Evolutionary conservation across 2,888 invertebrate species (phyloP).

Genomic region (Tiliacea aurago): DNA sequence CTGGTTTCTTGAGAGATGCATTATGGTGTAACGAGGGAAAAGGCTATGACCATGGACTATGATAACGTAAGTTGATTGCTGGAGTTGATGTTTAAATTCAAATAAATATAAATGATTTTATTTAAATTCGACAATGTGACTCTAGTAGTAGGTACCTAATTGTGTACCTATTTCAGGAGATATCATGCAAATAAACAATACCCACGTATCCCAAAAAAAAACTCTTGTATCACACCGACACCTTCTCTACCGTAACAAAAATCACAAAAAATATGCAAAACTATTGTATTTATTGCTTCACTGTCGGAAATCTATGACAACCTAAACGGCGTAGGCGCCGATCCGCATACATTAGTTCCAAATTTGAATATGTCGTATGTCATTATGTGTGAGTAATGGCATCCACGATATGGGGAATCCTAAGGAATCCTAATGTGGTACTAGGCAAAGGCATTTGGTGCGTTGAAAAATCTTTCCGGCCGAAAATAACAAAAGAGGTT

Average conservation of each 20-base stretch:
- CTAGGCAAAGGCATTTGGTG: slow-evolving; percentile 7
- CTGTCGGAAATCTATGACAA: slow-evolving; percentile 59
- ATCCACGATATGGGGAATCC: slow-evolving; percentile 32
- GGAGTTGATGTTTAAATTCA: neutral
- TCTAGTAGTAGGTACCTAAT: too few relatives aligned
- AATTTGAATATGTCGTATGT: slow-evolving; percentile 42
- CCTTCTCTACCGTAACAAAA: neutral
- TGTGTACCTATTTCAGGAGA: neutral
- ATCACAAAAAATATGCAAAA: slow-evolving; percentile 45
- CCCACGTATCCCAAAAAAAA: neutral
- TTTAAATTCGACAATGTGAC: neutral
- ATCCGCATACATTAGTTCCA: slow-evolving; percentile 46
- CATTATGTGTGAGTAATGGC: slow-evolving; percentile 41
- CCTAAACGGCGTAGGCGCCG: slow-evolving; percentile 24
- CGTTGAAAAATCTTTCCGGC: slow-evolving; percentile 41
- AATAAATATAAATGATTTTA: neutral
- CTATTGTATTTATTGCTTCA: slow-evolving; percentile 40
- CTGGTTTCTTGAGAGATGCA: neutral
- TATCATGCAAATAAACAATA: neutral
- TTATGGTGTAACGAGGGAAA: neutral
- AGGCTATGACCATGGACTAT: too few relatives aligned
- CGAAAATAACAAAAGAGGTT: slow-evolving; percentile 1
- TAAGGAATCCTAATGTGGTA: slow-evolving; percentile 52
- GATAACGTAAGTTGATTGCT: neutral
- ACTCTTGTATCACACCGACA: neutral